Base-by-base conservation (phyloP, 2,113 vertebrate species). In the Lethenteron reissneri region DNA sequence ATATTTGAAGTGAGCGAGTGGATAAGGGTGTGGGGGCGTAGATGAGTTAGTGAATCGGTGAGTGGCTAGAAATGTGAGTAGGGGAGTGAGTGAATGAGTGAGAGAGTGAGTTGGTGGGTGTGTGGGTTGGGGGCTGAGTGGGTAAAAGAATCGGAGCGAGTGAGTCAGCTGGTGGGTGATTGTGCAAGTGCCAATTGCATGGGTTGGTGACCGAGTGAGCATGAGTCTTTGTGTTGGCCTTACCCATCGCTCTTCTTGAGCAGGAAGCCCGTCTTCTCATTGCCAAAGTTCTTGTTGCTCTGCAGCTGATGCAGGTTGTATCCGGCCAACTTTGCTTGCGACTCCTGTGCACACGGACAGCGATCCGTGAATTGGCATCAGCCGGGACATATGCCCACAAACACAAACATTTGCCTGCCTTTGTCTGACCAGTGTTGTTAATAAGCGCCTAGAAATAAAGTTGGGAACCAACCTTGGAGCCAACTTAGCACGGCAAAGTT, bases 171-270 rank as follows among this genome's bases (percentile, higher is more conserved):
- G 14, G 60, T 15, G 60, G 17, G 60, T 64, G 60, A 64, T 14
- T 15, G 8, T 64, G 60, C 14, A 72, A 56, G 73, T 19, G 56
- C 70, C 58, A n/a, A 25, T 21, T 68, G 64, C n/a, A 56, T 57
- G 19, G 56, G n/a, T 41, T 71, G 8, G 56, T 57, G 17, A 71
- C 70, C 15, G 21, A 11, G n/a, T 56, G 14, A 56, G 11, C 25
- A 8, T 56, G 56, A 19, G 56, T 1, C 13, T 11, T 0, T 15
- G 12, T 8, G 58, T 13, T 19, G 14, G 14, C n/a, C 75, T 77
- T 77, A 84, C 80, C 82, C 82, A 74, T 79, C 76, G n/a, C 81
- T 83, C 76, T 80, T 84, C 78, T 84, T 83, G 73, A 78, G 81
- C 60, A 85, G 81, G 60, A 68, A 78, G 21, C 81, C 83, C 0